A percentile compares a stretch with the other conserved stretches of the same genome.
phyloP scores from a whole-genome alignment of 2,113 vertebrate species.

The Ptyas mucosa region DNA sequence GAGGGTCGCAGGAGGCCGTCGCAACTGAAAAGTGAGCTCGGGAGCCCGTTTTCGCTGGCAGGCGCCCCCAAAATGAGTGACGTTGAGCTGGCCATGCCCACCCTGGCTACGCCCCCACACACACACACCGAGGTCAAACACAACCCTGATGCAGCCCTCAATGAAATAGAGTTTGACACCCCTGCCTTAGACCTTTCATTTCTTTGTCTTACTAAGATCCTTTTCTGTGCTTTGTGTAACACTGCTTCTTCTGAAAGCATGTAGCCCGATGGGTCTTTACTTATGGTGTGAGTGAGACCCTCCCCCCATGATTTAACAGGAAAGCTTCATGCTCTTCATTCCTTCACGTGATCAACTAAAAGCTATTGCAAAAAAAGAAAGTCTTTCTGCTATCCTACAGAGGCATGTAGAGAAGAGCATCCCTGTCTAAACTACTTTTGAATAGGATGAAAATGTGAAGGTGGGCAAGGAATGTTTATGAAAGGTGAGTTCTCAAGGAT shows the following conservation, averaged over 20 bases:
- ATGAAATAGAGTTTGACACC: too few relatives aligned
- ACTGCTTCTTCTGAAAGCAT: background rate
- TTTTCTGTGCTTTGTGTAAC: background rate
- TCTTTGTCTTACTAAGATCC: background rate
- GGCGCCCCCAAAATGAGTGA: too few relatives aligned
- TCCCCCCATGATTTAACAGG: background rate
- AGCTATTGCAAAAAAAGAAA: background rate
- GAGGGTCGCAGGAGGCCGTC: too few relatives aligned
- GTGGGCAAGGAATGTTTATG: background rate
- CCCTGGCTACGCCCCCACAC: too few relatives aligned
- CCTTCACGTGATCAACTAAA: background rate
- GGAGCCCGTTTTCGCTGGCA: too few relatives aligned
- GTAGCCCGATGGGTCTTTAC: background rate
- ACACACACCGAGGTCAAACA: too few relatives aligned
- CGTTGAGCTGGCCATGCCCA: too few relatives aligned
- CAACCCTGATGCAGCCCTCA: too few relatives aligned
- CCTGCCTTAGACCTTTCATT: background rate
- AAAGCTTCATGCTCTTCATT: background rate
- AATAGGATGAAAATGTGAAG: background rate
- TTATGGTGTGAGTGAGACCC: background rate
- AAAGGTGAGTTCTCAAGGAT: constrained; percentile 8
- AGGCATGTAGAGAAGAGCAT: background rate
- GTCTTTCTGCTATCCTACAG: background rate
- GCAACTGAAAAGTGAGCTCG: too few relatives aligned
- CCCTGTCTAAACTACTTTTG: background rate